Conservation (phyloP, 1,140 invertebrate genomes). For the Hetaerina americana region DNA sequence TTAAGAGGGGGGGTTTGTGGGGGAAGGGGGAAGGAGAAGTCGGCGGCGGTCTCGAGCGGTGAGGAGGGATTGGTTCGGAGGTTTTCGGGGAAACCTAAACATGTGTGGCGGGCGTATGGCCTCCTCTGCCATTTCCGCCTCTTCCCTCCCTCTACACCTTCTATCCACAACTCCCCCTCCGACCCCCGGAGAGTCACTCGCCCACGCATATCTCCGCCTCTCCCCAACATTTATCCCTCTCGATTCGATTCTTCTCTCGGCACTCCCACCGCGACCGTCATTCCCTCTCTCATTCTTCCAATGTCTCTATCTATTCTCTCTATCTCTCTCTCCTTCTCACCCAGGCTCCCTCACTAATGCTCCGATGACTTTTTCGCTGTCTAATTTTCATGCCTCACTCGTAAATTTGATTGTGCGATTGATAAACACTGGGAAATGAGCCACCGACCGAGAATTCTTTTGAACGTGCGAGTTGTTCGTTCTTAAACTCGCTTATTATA, state of each 20-base stretch:
- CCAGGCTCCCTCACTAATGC: no score
- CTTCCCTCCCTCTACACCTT: not conserved
- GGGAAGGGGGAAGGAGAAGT: not conserved
- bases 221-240: not conserved
- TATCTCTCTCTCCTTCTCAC: no score
- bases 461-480: no score
- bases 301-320: no score
- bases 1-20: not conserved
- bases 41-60: not conserved
- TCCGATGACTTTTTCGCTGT: no score
- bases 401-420: no score
- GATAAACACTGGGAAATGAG: no score
- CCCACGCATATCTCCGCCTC: no score
- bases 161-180: not conserved
- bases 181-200: no score
- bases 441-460: no score
- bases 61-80: not conserved
- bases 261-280: not conserved
- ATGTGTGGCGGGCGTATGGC: not conserved
- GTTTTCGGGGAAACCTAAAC: not conserved
- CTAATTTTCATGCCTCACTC: no score
- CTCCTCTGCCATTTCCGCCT: not conserved
- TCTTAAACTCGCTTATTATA: no score
- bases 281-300: not conserved
- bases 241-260: not conserved